These are phyloP conservation scores for Kryptopterus vitreolus DNA, from an alignment of 2,797 vertebrate genomes.

Conservation along the genomic window DNA sequence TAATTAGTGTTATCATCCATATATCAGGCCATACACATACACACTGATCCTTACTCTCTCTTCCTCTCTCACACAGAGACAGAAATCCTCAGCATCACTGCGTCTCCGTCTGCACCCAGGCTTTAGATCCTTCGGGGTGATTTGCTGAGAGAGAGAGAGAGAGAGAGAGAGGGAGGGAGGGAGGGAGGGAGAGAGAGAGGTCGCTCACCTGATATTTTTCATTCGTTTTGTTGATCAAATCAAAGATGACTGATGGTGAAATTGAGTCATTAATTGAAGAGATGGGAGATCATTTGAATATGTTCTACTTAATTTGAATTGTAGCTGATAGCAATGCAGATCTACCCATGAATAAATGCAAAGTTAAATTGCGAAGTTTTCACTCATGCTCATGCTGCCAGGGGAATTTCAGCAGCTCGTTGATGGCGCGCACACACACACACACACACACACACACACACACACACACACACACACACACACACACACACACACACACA, in stretches of 20 bases:
- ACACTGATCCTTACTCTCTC: slow-evolving; percentile 61
- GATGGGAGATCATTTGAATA: slow-evolving; percentile 37
- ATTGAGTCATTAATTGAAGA: slow-evolving; percentile 46
- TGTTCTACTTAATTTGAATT: slow-evolving; percentile 32
- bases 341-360: slow-evolving; percentile 7
- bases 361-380: slow-evolving; percentile 2
- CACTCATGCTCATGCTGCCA: slow-evolving; percentile 5
- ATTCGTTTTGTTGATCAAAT: slow-evolving; percentile 34
- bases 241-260: slow-evolving; percentile 44
- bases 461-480: too few relatives aligned
- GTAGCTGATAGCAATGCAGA: slow-evolving; percentile 31
- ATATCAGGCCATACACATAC: slow-evolving; percentile 78
- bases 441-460: too few relatives aligned
- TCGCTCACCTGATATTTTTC: slow-evolving; percentile 45
- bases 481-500: too few relatives aligned
- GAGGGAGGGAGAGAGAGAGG: slow-evolving; percentile 6
- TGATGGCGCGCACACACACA: too few relatives aligned
- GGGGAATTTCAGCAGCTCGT: neutral
- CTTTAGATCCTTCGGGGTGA: slow-evolving; percentile 48
- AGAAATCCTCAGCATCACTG: slow-evolving; percentile 45
- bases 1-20: slow-evolving; percentile 85
- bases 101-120: slow-evolving; percentile 51
- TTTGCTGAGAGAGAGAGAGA: slow-evolving; percentile 22
- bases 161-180: neutral
- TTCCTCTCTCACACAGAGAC: slow-evolving; percentile 42